A percentile compares a stretch with the other conserved stretches of the same genome.
Evolutionary conservation across 2,888 invertebrate species (phyloP).

Genomic region (Oscheius sp.): DNA sequence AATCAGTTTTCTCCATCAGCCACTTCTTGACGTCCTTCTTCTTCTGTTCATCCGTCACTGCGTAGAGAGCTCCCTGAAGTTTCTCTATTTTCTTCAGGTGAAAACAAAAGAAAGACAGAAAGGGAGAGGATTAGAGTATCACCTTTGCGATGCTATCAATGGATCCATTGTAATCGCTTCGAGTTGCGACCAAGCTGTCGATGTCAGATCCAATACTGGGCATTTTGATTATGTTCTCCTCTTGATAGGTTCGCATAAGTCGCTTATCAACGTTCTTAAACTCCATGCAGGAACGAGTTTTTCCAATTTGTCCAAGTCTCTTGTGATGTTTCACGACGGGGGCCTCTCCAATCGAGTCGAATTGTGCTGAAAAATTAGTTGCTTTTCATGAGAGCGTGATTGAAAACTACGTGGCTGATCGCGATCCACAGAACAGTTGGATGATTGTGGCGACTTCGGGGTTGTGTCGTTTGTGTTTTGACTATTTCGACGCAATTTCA

Average conservation of each 20-base stretch:
- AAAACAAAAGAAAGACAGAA: too few relatives aligned
- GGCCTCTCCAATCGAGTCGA: constrained; percentile 49
- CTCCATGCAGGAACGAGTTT: constrained; percentile 45
- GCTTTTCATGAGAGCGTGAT: neutral
- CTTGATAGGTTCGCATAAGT: constrained; percentile 46
- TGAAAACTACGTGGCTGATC: constrained; percentile 37
- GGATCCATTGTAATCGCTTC: constrained; percentile 12
- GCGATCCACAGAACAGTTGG: constrained; percentile 32
- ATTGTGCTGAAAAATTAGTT: constrained; percentile 31
- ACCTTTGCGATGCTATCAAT: constrained; percentile 19
- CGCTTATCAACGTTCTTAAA: constrained; percentile 46
- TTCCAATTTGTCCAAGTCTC: constrained; percentile 43
- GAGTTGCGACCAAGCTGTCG: constrained; percentile 30
- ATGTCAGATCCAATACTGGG: constrained; percentile 53
- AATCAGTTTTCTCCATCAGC: constrained; percentile 30
- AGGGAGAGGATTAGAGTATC: neutral
- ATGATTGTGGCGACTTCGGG: constrained; percentile 37
- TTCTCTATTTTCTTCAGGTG: neutral
- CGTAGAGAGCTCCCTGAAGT: constrained; percentile 21
- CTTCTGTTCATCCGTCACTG: constrained; percentile 26
- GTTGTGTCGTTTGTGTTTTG: constrained; percentile 29
- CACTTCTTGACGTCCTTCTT: constrained; percentile 32
- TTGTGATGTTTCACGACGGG: constrained; percentile 43
- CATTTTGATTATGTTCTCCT: constrained; percentile 51
- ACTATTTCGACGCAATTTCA: constrained; percentile 33